phyloP scores from a whole-genome alignment of 2,113 vertebrate genomes.

The Amazona vittata region DNA sequence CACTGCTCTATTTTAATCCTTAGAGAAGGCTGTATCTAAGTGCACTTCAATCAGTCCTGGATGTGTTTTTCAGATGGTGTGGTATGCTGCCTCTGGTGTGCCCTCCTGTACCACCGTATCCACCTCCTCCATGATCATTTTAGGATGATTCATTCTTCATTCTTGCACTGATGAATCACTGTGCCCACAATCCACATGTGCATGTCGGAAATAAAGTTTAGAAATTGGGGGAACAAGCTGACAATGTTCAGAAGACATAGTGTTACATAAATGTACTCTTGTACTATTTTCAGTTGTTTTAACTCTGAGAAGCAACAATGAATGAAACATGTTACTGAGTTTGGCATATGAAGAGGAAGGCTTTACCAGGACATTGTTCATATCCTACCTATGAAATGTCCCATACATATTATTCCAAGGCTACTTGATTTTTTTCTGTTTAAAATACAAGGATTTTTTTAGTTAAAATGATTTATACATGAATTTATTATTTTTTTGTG shows the following conservation, averaged over 20 bases:
- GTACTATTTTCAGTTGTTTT: constrained; percentile 30
- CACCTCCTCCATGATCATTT: constrained; percentile 48
- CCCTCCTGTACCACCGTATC: background rate
- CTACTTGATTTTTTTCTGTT: background rate
- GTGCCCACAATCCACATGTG: constrained; percentile 46
- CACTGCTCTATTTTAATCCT: background rate
- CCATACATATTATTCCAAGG: background rate
- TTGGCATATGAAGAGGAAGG: background rate
- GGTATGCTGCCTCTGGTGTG: background rate
- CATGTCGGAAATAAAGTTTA: background rate
- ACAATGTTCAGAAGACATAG: constrained; percentile 23
- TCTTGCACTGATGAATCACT: constrained; percentile 12
- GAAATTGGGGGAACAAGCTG: background rate
- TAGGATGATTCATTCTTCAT: constrained; percentile 38
- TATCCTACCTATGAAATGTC: background rate
- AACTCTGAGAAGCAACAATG: background rate
- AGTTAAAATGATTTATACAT: background rate
- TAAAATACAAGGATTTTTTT: background rate
- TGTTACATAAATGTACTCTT: constrained; percentile 57
- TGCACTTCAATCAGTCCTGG: background rate
- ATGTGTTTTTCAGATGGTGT: background rate
- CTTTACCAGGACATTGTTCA: background rate
- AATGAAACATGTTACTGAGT: background rate
- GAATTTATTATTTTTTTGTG: background rate
- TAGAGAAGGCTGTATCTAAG: background rate